Conservation (phyloP, 37 sponge, comb jelly and placozoan species). For the Bolinopsis microptera region DNA sequence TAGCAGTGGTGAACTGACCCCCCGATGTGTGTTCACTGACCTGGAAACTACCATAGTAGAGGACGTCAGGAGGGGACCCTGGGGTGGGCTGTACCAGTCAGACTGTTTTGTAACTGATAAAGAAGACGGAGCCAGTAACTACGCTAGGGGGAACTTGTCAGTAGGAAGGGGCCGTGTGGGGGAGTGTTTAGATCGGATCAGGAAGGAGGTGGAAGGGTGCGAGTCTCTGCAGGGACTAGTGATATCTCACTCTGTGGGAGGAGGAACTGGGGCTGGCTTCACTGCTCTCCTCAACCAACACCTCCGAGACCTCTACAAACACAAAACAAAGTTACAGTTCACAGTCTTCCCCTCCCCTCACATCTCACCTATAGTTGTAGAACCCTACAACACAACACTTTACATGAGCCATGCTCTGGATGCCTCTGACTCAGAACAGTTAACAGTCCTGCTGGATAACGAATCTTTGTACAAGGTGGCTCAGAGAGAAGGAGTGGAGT, state of each 20-base stretch:
- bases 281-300: not conserved
- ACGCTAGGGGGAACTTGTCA: not conserved
- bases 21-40: not conserved
- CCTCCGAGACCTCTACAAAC: not conserved
- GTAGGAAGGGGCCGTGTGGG: not conserved
- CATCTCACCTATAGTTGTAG: not conserved
- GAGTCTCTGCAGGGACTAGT: not conserved
- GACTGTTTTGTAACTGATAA: not conserved
- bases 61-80: not conserved
- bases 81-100: not conserved
- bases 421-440: not conserved
- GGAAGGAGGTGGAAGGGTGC: not conserved
- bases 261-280: slow-evolving; percentile 11
- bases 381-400: not conserved
- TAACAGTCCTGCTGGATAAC: not conserved
- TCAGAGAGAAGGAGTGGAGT: not conserved
- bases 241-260: not conserved
- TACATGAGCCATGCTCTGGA: not conserved
- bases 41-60: not conserved
- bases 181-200: not conserved
- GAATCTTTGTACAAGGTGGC: not conserved
- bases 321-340: not conserved
- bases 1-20: not conserved
- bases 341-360: not conserved
- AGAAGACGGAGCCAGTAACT: not conserved